Percentiles rank a stretch among this genome's conserved stretches.
These are phyloP conservation scores for Ellobius talpinus DNA, from an alignment of 2,113 vertebrate species.

Conservation along the genomic window DNA sequence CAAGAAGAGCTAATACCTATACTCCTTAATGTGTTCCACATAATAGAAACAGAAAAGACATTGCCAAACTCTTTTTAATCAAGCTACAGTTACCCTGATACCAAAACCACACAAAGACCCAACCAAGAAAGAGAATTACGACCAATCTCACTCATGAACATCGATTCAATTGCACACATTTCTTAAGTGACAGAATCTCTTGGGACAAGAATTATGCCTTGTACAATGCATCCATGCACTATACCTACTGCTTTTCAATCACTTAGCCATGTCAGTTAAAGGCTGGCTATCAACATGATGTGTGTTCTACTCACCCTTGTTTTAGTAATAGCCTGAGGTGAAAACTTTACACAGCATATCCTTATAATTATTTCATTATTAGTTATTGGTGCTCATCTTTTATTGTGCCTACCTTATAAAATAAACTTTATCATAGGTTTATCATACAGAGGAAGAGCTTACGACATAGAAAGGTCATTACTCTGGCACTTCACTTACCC, in stretches of 20 bases:
- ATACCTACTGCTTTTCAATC: neutral
- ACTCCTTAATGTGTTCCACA: too few species aligned
- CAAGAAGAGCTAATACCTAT: too few species aligned
- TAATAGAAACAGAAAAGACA: too few species aligned
- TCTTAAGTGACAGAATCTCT: neutral
- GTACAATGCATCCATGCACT: neutral
- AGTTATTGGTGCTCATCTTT: neutral
- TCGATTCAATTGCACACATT: neutral
- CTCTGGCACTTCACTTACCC: neutral
- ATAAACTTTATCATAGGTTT: neutral
- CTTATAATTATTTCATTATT: neutral
- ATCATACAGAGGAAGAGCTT: neutral
- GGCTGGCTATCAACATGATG: neutral
- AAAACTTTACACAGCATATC: neutral
- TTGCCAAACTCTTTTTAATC: too few species aligned
- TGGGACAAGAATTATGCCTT: neutral
- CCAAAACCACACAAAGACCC: too few species aligned
- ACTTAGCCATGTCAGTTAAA: neutral
- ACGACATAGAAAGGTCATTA: neutral
- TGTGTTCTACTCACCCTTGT: neutral
- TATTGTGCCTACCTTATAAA: neutral
- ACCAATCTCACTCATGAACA: too few species aligned
- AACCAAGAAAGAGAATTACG: too few species aligned
- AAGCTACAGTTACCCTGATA: too few species aligned
- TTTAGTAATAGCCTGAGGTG: neutral